Evolutionary conservation across 1,140 invertebrate genomes (phyloP).

Genomic region (Leptopilina boulardi): DNA sequence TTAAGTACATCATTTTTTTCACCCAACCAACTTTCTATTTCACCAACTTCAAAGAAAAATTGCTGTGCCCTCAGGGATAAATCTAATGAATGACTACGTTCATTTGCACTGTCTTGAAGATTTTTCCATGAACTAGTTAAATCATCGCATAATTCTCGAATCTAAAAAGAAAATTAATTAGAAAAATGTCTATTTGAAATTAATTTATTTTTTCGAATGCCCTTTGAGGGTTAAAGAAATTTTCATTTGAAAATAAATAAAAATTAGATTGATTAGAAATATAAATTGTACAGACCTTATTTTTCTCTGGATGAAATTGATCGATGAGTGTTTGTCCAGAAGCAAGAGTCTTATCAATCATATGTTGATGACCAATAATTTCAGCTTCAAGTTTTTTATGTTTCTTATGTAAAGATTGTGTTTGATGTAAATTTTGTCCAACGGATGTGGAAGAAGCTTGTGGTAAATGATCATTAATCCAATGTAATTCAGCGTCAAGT

Average conservation of each 20-base stretch:
- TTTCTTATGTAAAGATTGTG: conserved; percentile 94
- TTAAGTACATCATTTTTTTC: conserved; percentile 90
- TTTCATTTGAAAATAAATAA: background rate
- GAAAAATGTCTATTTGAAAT: too few species aligned
- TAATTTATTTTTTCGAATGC: conserved; percentile 5
- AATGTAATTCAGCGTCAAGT: conserved; percentile 94
- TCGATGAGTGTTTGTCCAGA: conserved; percentile 83
- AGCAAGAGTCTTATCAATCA: conserved; percentile 88
- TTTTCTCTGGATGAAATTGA: conserved; percentile 85
- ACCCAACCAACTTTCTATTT: conserved; percentile 94
- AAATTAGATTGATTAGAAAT: background rate
- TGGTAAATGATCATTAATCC: conserved; percentile 94
- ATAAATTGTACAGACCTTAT: conserved; percentile 77
- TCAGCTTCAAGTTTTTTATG: conserved; percentile 92
- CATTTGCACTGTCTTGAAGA: conserved; percentile 82
- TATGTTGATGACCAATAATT: conserved; percentile 87
- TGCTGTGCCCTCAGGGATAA: conserved; percentile 92
- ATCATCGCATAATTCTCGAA: conserved; percentile 80
- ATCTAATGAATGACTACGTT: conserved; percentile 87
- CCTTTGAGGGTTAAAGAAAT: too few species aligned
- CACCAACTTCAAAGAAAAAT: conserved; percentile 92
- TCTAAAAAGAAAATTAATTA: conserved; percentile 73
- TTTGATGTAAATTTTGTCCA: conserved; percentile 92
- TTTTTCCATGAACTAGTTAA: conserved; percentile 83
- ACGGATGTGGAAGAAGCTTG: conserved; percentile 85